Evolutionary conservation across 2,113 vertebrate species (phyloP).

Genomic region (Lepisosteus osseus): DNA sequence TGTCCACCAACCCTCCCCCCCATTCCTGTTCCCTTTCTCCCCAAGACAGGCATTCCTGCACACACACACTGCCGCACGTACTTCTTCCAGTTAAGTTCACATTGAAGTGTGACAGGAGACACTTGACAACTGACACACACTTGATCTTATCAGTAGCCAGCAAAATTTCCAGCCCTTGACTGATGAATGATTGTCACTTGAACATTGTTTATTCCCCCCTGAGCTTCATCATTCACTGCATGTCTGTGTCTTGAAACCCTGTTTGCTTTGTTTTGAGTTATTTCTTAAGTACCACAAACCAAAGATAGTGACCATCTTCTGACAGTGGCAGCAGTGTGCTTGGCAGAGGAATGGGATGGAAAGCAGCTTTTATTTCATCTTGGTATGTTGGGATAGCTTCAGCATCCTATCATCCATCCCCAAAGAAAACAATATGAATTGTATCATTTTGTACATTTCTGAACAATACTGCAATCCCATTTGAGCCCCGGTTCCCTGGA

Average conservation of each 20-base stretch:
- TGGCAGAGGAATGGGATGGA: neutral
- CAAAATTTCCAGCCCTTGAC: conserved; percentile 75
- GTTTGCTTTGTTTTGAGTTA: conserved; percentile 19
- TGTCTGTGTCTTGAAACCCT: conserved; percentile 41
- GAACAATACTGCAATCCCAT: neutral
- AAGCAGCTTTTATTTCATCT: conserved; percentile 7
- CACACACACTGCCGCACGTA: conserved; percentile 42
- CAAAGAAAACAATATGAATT: conserved; percentile 15
- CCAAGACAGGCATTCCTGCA: neutral
- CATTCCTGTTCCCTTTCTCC: conserved; percentile 33
- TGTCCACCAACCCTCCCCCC: conserved; percentile 63
- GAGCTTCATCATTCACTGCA: conserved; percentile 67
- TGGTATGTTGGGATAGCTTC: neutral
- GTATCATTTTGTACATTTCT: neutral
- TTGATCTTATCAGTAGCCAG: conserved; percentile 85
- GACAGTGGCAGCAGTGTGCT: neutral
- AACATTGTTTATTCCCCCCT: conserved; percentile 83
- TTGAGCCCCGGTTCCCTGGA: neutral
- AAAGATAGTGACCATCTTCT: neutral
- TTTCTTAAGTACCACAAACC: neutral
- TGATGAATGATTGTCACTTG: conserved; percentile 87
- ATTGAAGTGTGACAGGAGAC: conserved; percentile 87
- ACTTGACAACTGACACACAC: conserved; percentile 79
- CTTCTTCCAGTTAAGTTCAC: conserved; percentile 77
- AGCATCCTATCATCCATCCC: neutral